These are phyloP conservation scores for human DNA, from an alignment of 2,113 vertebrate genomes.

Conservation along the genomic window DNA sequence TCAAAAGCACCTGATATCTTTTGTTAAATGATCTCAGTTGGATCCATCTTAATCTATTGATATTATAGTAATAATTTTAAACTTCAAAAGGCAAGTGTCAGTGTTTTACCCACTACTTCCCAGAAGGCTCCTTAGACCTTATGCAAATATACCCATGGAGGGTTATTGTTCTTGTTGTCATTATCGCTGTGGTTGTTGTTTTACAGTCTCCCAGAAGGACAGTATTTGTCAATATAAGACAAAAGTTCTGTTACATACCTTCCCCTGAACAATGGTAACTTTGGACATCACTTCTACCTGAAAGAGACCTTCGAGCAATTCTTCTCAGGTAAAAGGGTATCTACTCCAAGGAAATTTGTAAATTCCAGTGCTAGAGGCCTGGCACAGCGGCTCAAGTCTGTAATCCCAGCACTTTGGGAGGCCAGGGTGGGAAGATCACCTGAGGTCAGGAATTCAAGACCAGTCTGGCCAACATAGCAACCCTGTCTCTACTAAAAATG, in stretches of 20 bases:
- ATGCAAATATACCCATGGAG: background rate
- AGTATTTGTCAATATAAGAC: background rate
- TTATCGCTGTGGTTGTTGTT: background rate
- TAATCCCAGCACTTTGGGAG: no score
- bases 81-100: background rate
- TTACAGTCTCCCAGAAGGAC: background rate
- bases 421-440: no score
- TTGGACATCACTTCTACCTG: background rate
- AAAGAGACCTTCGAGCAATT: background rate
- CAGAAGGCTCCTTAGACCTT: background rate
- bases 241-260: background rate
- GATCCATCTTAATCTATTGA: background rate
- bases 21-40: background rate
- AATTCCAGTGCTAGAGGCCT: background rate
- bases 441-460: no score
- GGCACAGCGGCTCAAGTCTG: no score
- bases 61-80: conserved; percentile 3
- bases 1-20: background rate
- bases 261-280: background rate
- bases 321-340: background rate
- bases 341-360: background rate
- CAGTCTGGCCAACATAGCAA: no score
- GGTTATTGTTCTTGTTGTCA: background rate
- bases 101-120: background rate
- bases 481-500: no score